These are phyloP conservation scores for Felis chaus DNA, from an alignment of 2,113 vertebrate genomes.

Conservation along the genomic window DNA sequence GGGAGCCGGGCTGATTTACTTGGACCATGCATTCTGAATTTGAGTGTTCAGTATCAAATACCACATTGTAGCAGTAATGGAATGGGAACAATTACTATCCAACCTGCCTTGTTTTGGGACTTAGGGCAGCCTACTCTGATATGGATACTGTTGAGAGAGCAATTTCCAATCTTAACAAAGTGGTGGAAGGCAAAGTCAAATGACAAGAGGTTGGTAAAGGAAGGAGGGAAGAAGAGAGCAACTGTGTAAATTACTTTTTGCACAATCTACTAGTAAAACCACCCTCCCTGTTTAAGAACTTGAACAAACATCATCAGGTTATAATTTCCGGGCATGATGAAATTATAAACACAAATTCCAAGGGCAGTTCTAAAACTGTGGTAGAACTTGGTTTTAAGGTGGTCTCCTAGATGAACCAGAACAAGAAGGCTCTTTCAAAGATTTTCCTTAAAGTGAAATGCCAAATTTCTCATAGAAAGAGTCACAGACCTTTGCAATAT, in stretches of 20 bases:
- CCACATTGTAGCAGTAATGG: neutral
- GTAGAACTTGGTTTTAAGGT: neutral
- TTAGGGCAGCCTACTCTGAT: neutral
- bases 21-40: neutral
- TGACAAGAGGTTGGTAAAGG: neutral
- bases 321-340: neutral
- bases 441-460: conserved; percentile 10
- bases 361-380: neutral
- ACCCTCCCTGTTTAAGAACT: neutral
- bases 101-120: neutral
- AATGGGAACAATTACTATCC: neutral
- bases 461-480: neutral
- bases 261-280: neutral
- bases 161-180: conserved; percentile 17
- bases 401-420: neutral
- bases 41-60: neutral
- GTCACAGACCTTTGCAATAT: neutral
- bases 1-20: neutral
- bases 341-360: neutral
- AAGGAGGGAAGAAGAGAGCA: neutral
- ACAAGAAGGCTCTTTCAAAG: neutral
- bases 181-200: neutral
- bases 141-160: neutral
- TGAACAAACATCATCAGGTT: neutral
- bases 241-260: neutral